These are phyloP conservation scores for Siniperca undulata DNA, from an alignment of 2,797 vertebrate genomes.

Conservation along the genomic window DNA sequence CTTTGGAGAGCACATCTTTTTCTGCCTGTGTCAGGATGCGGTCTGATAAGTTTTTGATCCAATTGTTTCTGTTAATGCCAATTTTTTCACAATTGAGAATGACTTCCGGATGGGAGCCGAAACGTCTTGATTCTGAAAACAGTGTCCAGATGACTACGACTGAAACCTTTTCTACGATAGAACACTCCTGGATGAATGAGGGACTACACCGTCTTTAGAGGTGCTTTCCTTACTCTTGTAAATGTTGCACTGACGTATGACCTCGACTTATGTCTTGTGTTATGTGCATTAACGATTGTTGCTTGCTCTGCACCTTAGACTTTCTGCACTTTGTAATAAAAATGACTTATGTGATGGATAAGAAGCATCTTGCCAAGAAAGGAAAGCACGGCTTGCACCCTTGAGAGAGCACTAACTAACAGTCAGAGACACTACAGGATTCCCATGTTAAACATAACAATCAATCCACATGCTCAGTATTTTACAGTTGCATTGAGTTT, in stretches of 20 bases:
- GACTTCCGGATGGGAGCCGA: no score
- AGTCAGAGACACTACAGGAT: conserved; percentile 6
- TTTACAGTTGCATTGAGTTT: conserved; percentile 1
- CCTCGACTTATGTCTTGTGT: conserved; percentile 31
- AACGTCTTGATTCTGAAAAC: no score
- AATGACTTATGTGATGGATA: conserved; percentile 58
- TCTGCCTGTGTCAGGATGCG: no score
- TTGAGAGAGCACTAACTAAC: conserved; percentile 58
- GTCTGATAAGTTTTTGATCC: no score
- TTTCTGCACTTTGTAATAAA: conserved; percentile 65
- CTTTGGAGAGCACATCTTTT: no score
- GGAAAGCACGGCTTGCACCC: conserved; percentile 42
- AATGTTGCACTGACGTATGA: conserved; percentile 44
- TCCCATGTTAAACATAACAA: conserved; percentile 20
- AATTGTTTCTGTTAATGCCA: no score
- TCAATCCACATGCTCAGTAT: conserved; percentile 25
- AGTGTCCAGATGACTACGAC: no score
- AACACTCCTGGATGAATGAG: no score
- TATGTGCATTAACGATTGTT: conserved; percentile 34
- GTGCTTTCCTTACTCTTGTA: conserved; percentile 13
- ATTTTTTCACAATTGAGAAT: no score
- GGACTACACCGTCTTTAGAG: neutral
- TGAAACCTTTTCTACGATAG: no score
- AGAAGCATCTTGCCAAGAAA: conserved; percentile 41
- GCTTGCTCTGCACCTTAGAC: conserved; percentile 53